phyloP scores from a whole-genome alignment of 2,888 invertebrate genomes.

The Galerucella nymphaeae region DNA sequence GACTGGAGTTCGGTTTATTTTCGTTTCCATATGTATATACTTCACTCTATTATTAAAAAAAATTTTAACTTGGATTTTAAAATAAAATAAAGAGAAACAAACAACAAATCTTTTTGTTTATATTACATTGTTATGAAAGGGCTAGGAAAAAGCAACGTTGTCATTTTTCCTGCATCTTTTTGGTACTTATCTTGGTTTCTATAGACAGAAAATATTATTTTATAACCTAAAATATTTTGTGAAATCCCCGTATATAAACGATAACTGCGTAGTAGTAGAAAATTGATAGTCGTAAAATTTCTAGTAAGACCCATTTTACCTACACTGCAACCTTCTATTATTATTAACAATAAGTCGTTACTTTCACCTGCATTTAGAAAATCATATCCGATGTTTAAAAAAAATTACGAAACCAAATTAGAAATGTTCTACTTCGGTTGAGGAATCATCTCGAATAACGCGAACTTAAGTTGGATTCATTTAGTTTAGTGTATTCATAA shows the following conservation, averaged over 20 bases:
- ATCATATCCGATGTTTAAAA: slow-evolving; percentile 40
- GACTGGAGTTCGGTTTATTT: not conserved
- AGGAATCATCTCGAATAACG: slow-evolving; percentile 19
- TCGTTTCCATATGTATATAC: not conserved
- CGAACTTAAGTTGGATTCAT: too few species aligned
- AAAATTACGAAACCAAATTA: slow-evolving; percentile 51
- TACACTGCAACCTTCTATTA: slow-evolving; percentile 25
- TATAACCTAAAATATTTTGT: too few species aligned
- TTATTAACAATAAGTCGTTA: slow-evolving; percentile 37
- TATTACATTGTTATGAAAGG: not conserved
- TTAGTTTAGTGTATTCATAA: too few species aligned
- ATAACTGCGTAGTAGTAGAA: not conserved
- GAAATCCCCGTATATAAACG: not conserved
- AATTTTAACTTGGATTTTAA: slow-evolving; percentile 1
- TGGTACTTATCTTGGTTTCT: too few species aligned
- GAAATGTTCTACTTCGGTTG: slow-evolving; percentile 48
- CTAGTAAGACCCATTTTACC: slow-evolving; percentile 34
- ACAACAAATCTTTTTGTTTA: not conserved
- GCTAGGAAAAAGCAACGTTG: too few species aligned
- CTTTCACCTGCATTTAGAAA: slow-evolving; percentile 52
- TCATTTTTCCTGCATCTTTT: too few species aligned
- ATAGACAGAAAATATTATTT: too few species aligned
- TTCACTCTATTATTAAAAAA: slow-evolving; percentile 3
- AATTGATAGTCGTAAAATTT: slow-evolving; percentile 26
- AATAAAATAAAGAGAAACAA: not conserved